Percentiles rank a stretch among this genome's conserved stretches.
Evolutionary conservation across 2,797 vertebrate genomes (phyloP).

Genomic region (Balearica regulorum): DNA sequence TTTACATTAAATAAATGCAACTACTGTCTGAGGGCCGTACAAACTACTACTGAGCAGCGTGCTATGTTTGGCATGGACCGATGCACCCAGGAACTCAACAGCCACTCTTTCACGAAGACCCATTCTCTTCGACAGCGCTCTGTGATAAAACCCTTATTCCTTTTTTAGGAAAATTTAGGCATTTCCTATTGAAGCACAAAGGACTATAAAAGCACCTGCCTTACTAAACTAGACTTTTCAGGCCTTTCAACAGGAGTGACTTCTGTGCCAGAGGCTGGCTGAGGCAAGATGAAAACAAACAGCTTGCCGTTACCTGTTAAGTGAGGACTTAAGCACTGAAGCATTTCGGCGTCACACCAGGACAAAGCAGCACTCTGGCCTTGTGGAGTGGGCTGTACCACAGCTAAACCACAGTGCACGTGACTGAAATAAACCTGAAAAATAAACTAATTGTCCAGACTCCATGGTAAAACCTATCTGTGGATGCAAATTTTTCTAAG

Average conservation of each 20-base stretch:
- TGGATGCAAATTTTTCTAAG: not conserved
- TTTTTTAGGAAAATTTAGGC: not conserved
- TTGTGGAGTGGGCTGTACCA: not conserved
- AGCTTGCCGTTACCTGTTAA: not conserved
- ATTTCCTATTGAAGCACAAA: not conserved
- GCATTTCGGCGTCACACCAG: not conserved
- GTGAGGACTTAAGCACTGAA: not conserved
- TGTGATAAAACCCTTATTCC: rapidly evolving
- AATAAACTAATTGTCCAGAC: rapidly evolving
- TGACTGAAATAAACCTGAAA: not conserved
- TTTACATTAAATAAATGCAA: not conserved
- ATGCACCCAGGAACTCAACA: not conserved
- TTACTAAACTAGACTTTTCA: not conserved
- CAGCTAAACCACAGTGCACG: not conserved
- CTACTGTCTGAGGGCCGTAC: rapidly evolving
- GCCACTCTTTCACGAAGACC: not conserved
- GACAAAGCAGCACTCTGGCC: not conserved
- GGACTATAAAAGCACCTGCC: rapidly evolving
- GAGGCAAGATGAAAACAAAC: not conserved
- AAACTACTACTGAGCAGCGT: not conserved
- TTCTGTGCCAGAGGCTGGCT: not conserved
- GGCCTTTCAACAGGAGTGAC: not conserved
- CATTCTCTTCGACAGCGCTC: not conserved
- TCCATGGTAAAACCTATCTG: not conserved
- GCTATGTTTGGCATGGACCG: not conserved